Evolutionary conservation across 2,797 vertebrate genomes (phyloP).

Genomic region (Thripadectes ignobilis): DNA sequence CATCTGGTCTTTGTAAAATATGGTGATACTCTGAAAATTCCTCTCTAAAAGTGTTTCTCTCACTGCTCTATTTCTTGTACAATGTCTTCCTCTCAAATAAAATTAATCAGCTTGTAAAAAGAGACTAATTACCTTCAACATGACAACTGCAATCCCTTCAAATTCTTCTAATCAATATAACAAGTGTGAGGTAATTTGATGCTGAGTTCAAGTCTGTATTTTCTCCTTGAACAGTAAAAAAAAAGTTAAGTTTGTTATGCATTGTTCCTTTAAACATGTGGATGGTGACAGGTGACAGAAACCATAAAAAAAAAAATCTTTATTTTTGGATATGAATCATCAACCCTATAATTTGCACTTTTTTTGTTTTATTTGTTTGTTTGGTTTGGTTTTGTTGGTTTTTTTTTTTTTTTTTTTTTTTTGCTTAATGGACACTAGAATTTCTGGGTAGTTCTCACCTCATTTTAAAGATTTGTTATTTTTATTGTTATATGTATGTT

Average conservation of each 20-base stretch:
- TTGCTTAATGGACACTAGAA: not conserved
- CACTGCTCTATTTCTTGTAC: not conserved
- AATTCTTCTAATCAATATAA: not conserved
- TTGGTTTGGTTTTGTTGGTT: too few species aligned
- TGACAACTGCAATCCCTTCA: not conserved
- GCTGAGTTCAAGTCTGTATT: not conserved
- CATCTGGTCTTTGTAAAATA: not conserved
- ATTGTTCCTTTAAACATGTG: not conserved
- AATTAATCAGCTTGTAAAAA: not conserved
- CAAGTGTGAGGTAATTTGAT: not conserved
- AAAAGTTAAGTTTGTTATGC: not conserved
- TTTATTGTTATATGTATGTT: not conserved
- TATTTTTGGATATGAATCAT: not conserved
- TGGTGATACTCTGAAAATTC: not conserved
- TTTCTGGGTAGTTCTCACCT: not conserved
- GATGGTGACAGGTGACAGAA: not conserved
- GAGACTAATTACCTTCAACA: not conserved
- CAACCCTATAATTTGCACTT: rapidly evolving
- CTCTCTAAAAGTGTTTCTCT: not conserved
- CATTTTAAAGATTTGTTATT: not conserved
- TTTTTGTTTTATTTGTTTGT: not conserved
- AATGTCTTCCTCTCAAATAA: not conserved
- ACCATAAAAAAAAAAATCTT: not conserved
- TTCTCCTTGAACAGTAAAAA: not conserved
- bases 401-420: not conserved